Evolutionary conservation across 2,797 vertebrate species (phyloP).

Genomic region (Clarias platycephalus): DNA sequence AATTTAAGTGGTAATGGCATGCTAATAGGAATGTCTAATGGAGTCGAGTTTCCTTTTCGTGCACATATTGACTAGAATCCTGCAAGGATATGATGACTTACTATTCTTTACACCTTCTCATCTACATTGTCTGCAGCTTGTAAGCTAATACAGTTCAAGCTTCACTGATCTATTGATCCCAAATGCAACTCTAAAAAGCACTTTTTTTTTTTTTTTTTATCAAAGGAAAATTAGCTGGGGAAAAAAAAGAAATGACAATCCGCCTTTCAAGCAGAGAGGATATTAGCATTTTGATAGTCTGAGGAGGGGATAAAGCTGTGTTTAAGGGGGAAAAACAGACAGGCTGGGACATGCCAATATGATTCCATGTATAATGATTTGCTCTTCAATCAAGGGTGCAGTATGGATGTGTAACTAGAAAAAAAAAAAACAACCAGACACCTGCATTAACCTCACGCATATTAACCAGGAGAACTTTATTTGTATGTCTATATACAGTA

Average conservation of each 20-base stretch:
- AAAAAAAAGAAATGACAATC: conserved; percentile 56
- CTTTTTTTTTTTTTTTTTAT: conserved; percentile 62
- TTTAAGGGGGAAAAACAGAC: conserved; percentile 42
- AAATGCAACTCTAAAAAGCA: conserved; percentile 66
- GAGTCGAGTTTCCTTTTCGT: conserved; percentile 54
- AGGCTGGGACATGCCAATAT: conserved; percentile 14
- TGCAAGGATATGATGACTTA: conserved; percentile 45
- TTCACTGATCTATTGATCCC: conserved; percentile 77
- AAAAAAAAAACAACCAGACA: background rate
- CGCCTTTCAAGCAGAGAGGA: conserved; percentile 51
- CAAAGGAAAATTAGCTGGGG: conserved; percentile 68
- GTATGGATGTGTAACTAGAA: background rate
- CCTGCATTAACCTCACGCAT: background rate
- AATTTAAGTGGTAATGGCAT: conserved; percentile 50
- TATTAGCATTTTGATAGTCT: conserved; percentile 60
- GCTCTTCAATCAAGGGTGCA: conserved; percentile 12
- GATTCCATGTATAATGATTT: conserved; percentile 14
- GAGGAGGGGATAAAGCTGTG: conserved; percentile 46
- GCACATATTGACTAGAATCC: conserved; percentile 42
- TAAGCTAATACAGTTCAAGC: conserved; percentile 79
- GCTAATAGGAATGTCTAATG: conserved; percentile 60
- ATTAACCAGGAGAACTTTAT: conserved; percentile 5
- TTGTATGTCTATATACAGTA: background rate
- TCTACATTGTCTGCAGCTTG: conserved; percentile 53
- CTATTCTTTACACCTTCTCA: conserved; percentile 58